Evolutionary conservation across 37 sponge, comb jelly and placozoan genomes (phyloP), one percentile per base, ranked within the genome.

Genomic region (Aplysina aerophoba): DNA sequence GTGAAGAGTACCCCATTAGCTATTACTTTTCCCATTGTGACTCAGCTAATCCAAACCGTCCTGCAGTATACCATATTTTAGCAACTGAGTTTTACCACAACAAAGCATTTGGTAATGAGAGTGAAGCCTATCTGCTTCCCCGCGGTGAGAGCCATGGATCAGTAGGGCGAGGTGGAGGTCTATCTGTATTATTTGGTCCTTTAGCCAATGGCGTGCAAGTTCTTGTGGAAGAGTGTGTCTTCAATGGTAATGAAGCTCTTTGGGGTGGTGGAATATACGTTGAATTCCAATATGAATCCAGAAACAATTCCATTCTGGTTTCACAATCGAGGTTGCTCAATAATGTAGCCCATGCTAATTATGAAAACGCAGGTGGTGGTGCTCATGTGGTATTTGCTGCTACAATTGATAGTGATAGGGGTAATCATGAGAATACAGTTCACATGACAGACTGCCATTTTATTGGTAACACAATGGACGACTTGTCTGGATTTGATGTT

Each of bases 121-220:
- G 20, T 72, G 34, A 27, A 8, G 16, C 79, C 22, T 77, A 55
- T 27, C 31, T 77, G 38, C 53, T 41, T 0, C 55, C 79, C 21
- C n/a, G n/a, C 55, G 41, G 37, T 15, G 55, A 37, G 17, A 33
- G 55, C 55, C 50, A 39, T 24, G 22, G 31, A 1, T 41, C 79
- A 14, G 38, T 77, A 8, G 79, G 54, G n/a, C 53, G 79, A 40
- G 79, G 79, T 55, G 79, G 79, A 39, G 79, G 79, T 40, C n/a
- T 77, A 0, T 21, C 39, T 40, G 79, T 77, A n/a, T 77, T 55
- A 8, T 77, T 77, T 14, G 16, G 55, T 2, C 41, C 2, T 55
- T 21, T 1, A 55, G 79, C 79, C 25, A 21, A 4, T 15, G 25
- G 12, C 13, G 24, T 38, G 16, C 31, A 15, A 13, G 31, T 77